Percentiles rank a stretch among this genome's conserved stretches.
These are phyloP conservation scores for Parotocinclus haroldoi DNA, from an alignment of 2,797 vertebrate genomes.

Conservation along the genomic window DNA sequence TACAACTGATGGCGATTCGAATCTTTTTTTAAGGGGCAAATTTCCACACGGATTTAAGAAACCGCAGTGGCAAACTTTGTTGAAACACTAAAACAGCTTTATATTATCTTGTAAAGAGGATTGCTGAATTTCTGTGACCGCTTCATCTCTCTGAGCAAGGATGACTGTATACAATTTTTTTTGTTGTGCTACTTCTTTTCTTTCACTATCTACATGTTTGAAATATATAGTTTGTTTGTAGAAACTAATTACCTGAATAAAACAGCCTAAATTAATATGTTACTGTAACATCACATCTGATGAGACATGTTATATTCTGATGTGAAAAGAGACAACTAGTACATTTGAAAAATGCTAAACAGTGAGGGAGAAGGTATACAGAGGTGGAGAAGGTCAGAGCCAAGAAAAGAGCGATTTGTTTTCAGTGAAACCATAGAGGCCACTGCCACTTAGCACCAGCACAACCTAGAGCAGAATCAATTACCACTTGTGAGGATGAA, in stretches of 20 bases:
- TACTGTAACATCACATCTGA: too few species aligned
- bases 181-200: too few species aligned
- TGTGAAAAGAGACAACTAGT: neutral
- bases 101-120: slow-evolving; percentile 8
- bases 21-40: too few species aligned
- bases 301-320: too few species aligned
- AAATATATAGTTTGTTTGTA: too few species aligned
- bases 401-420: slow-evolving; percentile 89
- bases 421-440: slow-evolving; percentile 95
- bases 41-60: too few species aligned
- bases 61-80: neutral
- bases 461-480: slow-evolving; percentile 92
- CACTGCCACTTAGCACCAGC: slow-evolving; percentile 87
- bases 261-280: too few species aligned
- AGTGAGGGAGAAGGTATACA: slow-evolving; percentile 21
- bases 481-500: slow-evolving; percentile 97
- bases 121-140: neutral
- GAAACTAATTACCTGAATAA: too few species aligned
- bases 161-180: too few species aligned
- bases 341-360: slow-evolving; percentile 7
- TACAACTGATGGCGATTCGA: neutral
- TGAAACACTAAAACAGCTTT: neutral
- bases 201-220: too few species aligned
- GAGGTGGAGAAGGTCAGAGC: slow-evolving; percentile 53
- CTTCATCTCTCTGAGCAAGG: too few species aligned